phyloP scores from a whole-genome alignment of 92 coral and sea anemone genomes.

The Bergia puertoricense region DNA sequence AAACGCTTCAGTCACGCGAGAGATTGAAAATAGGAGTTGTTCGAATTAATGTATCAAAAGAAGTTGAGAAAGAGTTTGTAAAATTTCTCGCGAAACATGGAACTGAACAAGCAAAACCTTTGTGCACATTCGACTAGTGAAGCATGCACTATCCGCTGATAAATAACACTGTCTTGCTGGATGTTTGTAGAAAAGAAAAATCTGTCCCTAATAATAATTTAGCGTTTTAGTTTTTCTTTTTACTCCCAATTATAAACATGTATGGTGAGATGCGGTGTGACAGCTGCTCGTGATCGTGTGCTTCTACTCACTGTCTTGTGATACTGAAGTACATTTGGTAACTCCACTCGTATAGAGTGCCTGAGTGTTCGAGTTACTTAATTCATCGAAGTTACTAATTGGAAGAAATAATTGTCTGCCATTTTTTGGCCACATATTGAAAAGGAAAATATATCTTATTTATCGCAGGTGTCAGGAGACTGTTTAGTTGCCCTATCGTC shows the following conservation, averaged over 20 bases:
- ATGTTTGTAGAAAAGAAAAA: neutral
- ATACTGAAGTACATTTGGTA: neutral
- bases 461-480: neutral
- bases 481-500: neutral
- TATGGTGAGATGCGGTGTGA: neutral
- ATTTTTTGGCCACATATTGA: neutral
- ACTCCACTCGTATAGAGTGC: neutral
- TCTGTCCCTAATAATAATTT: neutral
- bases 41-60: neutral
- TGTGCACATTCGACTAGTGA: neutral
- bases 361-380: neutral
- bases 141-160: neutral
- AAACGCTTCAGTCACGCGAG: neutral
- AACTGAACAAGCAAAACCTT: neutral
- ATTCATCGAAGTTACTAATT: neutral
- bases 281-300: neutral
- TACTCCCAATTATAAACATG: too few relatives aligned
- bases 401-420: neutral
- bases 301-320: neutral
- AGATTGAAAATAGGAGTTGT: neutral
- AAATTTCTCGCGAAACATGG: too few relatives aligned
- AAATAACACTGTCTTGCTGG: neutral
- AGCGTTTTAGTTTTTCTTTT: too few relatives aligned
- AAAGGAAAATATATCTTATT: neutral
- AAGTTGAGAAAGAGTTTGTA: neutral